Evolutionary conservation across 2,888 invertebrate genomes (phyloP), one percentile per base, ranked within the genome.

Genomic region (Horisme vitalbata): DNA sequence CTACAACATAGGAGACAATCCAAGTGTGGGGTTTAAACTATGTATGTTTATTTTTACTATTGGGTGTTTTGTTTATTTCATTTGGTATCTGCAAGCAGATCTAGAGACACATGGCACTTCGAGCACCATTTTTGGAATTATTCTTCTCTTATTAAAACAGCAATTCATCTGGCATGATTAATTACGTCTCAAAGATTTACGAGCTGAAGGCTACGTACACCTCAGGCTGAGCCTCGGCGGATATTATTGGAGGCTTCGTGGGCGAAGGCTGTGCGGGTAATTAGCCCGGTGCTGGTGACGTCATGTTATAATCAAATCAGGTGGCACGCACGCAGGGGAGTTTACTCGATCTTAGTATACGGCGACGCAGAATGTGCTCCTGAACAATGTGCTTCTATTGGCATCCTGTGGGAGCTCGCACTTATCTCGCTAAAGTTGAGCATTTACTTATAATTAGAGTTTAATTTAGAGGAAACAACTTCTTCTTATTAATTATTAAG

Each of bases 301-400:
- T 41, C 46, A 36, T 35, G 11, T 26, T 30, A 35, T 41, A 41
- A 46, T 46, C 36, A 31, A 47, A 47, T 47, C 41, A 41, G 41
- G 31, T 12, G 32, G 15, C n/a, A 14, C 26, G 41, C 27, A 23
- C 26, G 7, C 11, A 20, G 10, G 11, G 26, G 14, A 31, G 18
- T 18, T 44, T 26, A 20, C 36, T 28, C n/a, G 28, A 8, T n/a
- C n/a, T 28, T 43, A 36, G 15, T n/a, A 26, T 32, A 32, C 32
- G 3, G 15, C n/a, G 15, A 12, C 18, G 9, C n/a, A 7, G 9
- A 23, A 23, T 23, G 4, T 23, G 1, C 0, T 0, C n/a, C 13
- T 11, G 21, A 12, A 12, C 21, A 10, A 30, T 18, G 27, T 34
- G 27, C 5, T 33, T 33, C 28, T 39, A 38, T 39, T 9, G 5